Evolutionary conservation across 2,113 vertebrate species (phyloP).

Genomic region (Isichthys henryi): DNA sequence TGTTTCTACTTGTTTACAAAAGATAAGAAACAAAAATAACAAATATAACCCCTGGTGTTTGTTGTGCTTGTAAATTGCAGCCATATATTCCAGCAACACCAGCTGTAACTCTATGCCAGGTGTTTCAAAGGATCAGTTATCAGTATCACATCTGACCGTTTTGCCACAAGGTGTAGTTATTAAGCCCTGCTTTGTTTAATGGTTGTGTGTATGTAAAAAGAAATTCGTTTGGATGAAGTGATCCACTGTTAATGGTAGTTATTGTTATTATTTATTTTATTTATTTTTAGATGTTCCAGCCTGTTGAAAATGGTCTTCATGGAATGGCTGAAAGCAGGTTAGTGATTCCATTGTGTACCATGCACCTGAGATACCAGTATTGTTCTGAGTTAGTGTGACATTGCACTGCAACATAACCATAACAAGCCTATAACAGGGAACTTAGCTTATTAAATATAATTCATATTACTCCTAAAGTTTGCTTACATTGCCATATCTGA

Average conservation of each 20-base stretch:
- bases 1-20: not conserved
- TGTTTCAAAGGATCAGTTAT: not conserved
- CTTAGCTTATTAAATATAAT: not conserved
- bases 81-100: not conserved
- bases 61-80: not conserved
- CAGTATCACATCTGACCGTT: not conserved
- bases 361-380: not conserved
- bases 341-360: not conserved
- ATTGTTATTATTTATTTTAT: not conserved
- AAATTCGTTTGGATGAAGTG: not conserved
- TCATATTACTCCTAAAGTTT: not conserved
- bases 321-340: not conserved
- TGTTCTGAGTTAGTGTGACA: not conserved
- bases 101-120: not conserved
- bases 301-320: not conserved
- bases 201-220: not conserved
- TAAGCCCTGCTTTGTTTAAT: not conserved
- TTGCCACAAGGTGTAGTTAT: not conserved
- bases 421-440: not conserved
- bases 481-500: not conserved
- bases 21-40: not conserved
- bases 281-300: conserved; percentile 10
- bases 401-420: not conserved
- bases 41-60: not conserved
- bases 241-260: not conserved